Conservation (phyloP, 2,888 invertebrate genomes). For the Agonopterix subpropinquella region DNA sequence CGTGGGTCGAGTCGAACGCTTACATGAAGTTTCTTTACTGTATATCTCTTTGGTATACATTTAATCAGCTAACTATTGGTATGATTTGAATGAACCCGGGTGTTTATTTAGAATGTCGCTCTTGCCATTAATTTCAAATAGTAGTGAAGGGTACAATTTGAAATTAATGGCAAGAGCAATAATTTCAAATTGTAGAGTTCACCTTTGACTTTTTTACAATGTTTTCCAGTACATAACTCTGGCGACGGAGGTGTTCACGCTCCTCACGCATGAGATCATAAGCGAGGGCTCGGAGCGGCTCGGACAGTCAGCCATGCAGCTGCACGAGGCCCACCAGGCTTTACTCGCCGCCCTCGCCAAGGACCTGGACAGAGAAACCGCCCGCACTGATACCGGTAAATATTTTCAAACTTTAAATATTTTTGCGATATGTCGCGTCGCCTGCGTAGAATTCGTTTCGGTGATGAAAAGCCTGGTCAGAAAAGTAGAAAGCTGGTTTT, state of each 20-base stretch:
- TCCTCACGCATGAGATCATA: slow-evolving; percentile 88
- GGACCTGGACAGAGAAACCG: slow-evolving; percentile 93
- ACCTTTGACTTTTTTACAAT: not conserved
- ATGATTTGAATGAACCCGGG: no score
- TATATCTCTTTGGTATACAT: no score
- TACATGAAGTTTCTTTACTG: no score
- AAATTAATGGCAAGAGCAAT: no score
- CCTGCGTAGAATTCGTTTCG: not conserved
- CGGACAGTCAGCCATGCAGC: slow-evolving; percentile 73
- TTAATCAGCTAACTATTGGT: no score
- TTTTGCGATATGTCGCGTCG: no score
- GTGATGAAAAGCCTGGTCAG: not conserved
- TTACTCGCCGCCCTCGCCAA: slow-evolving; percentile 91
- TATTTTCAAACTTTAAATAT: not conserved
- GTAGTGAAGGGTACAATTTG: no score
- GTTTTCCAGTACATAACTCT: slow-evolving; percentile 84
- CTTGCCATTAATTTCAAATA: no score
- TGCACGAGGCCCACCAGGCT: slow-evolving; percentile 92
- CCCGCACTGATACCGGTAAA: slow-evolving; percentile 82
- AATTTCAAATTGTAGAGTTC: no score
- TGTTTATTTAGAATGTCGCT: no score
- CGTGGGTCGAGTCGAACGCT: no score
- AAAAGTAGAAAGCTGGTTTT: no score
- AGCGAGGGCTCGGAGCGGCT: slow-evolving; percentile 80
- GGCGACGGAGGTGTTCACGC: slow-evolving; percentile 90